These are phyloP conservation scores for Oxycera nigricornis DNA, from an alignment of 2,888 invertebrate genomes.

Conservation along the genomic window DNA sequence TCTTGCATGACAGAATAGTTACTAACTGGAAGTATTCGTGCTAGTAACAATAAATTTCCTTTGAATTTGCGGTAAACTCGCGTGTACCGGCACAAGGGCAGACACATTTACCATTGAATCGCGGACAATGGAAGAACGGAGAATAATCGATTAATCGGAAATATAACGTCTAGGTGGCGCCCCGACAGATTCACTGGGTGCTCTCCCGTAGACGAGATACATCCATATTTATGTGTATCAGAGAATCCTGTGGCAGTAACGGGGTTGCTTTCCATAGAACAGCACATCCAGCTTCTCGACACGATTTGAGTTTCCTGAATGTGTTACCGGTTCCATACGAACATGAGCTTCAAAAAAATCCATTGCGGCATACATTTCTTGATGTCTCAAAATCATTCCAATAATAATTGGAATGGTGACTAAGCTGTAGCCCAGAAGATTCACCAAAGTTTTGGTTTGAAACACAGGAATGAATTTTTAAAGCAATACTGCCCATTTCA, in stretches of 20 bases:
- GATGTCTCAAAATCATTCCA: too few species aligned
- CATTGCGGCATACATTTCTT: not conserved
- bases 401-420: too few species aligned
- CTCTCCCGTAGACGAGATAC: conserved; percentile 28
- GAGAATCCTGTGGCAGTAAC: conserved; percentile 40
- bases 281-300: conserved; percentile 15
- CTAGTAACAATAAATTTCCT: not conserved
- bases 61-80: not conserved
- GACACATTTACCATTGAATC: conserved; percentile 39
- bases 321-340: not conserved
- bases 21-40: not conserved
- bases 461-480: too few species aligned
- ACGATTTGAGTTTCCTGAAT: conserved; percentile 38
- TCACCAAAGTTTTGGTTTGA: too few species aligned
- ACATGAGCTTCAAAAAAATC: not conserved
- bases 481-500: not conserved
- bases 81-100: conserved; percentile 5
- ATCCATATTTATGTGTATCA: conserved; percentile 44
- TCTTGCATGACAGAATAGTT: too few species aligned
- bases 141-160: conserved; percentile 85
- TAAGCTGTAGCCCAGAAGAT: too few species aligned
- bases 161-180: conserved; percentile 81
- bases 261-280: conserved; percentile 35
- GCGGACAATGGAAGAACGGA: conserved; percentile 63
- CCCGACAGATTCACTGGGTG: conserved; percentile 52